phyloP scores from a whole-genome alignment of 2,113 vertebrate species.

The Todiramphus chloris region DNA sequence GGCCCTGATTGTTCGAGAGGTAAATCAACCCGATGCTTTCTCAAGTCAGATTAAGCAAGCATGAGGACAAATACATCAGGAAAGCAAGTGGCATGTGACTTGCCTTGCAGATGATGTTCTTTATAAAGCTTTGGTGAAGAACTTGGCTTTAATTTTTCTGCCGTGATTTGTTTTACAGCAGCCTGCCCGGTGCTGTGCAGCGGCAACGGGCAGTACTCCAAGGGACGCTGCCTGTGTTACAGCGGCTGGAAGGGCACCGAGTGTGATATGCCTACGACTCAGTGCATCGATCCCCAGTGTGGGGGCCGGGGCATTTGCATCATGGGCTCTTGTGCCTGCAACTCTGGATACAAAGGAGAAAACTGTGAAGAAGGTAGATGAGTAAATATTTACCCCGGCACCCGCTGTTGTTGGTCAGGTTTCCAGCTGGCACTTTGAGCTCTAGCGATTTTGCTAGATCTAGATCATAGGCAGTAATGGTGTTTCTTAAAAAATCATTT shows the following conservation, averaged over 20 bases:
- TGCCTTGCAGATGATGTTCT: not conserved
- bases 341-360: constrained; percentile 92
- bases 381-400: constrained; percentile 9
- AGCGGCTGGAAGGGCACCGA: constrained; percentile 98
- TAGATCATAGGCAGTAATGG: not conserved
- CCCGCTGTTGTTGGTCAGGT: not conserved
- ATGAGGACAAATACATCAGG: not conserved
- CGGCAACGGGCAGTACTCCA: constrained; percentile 95
- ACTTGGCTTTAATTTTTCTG: constrained; percentile 13
- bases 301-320: constrained; percentile 93
- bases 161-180: constrained; percentile 76
- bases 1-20: constrained; percentile 97
- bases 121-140: not conserved
- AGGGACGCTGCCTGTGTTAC: constrained; percentile 95
- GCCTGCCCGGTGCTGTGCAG: constrained; percentile 96
- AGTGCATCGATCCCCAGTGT: constrained; percentile 92
- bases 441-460: not conserved
- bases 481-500: not conserved
- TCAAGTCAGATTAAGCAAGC: not conserved
- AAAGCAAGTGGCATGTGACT: not conserved
- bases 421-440: not conserved
- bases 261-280: constrained; percentile 88
- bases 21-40: constrained; percentile 64
- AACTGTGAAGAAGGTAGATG: constrained; percentile 93
- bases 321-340: constrained; percentile 92